These are phyloP conservation scores for Xylocampa areola DNA, from an alignment of 2,888 invertebrate species.

Conservation along the genomic window DNA sequence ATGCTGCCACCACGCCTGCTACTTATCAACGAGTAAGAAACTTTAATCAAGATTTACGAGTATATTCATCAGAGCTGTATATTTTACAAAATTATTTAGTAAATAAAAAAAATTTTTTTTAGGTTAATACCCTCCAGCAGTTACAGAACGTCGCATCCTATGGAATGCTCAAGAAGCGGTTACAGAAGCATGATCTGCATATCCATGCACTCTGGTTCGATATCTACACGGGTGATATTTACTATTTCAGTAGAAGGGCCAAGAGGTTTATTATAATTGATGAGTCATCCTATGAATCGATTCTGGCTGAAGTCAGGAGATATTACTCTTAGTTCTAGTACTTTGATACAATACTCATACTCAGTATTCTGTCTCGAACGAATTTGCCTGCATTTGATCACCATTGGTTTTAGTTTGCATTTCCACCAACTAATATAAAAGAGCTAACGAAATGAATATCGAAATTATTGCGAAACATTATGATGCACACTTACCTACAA, in stretches of 20 bases:
- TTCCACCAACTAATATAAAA: too few relatives aligned
- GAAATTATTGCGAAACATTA: too few relatives aligned
- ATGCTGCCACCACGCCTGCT: too few relatives aligned
- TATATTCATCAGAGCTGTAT: too few relatives aligned
- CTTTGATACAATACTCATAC: background rate
- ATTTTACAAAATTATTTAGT: background rate
- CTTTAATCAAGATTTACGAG: too few relatives aligned
- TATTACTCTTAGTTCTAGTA: constrained; percentile 92
- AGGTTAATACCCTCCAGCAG: constrained; percentile 97
- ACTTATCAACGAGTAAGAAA: too few relatives aligned
- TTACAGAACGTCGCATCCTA: constrained; percentile 98
- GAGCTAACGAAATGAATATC: too few relatives aligned
- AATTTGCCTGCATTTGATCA: constrained; percentile 16
- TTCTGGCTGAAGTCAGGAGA: constrained; percentile 93
- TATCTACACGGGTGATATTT: constrained; percentile 98
- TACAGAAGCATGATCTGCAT: constrained; percentile 95
- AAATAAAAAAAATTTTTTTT: constrained; percentile 60
- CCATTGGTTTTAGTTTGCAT: too few relatives aligned
- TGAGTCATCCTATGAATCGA: constrained; percentile 93
- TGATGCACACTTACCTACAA: too few relatives aligned
- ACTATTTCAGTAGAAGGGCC: constrained; percentile 96
- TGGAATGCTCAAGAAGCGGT: constrained; percentile 95
- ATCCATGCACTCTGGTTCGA: constrained; percentile 99
- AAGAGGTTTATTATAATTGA: constrained; percentile 96
- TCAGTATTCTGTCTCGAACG: constrained; percentile 9